phyloP scores from a whole-genome alignment of 1,140 invertebrate species.

The Parasteatoda tepidariorum region DNA sequence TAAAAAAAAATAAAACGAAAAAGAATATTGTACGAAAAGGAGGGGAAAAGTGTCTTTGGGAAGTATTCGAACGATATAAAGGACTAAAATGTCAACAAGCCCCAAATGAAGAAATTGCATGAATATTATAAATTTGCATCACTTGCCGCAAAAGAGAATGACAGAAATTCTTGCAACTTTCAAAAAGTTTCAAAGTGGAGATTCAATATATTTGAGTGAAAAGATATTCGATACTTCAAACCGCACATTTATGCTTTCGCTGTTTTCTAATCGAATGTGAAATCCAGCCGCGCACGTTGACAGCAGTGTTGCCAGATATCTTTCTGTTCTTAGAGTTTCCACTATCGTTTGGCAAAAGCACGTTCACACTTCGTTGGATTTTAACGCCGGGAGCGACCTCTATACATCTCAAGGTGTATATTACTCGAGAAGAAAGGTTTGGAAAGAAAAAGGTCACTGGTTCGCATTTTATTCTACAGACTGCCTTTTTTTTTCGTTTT shows the following conservation, averaged over 20 bases:
- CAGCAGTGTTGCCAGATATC: conserved; percentile 18
- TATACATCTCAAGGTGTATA: conserved; percentile 5
- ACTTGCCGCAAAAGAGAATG: neutral
- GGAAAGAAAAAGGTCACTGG: conserved; percentile 44
- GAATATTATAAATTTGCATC: no score
- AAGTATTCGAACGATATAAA: no score
- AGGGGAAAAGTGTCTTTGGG: no score
- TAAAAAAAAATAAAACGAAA: no score
- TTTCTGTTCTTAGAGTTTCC: conserved; percentile 3
- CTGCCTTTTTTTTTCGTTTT: conserved; percentile 15
- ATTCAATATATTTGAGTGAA: neutral
- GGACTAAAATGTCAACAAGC: no score
- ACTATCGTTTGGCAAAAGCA: conserved; percentile 21
- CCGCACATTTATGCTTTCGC: neutral
- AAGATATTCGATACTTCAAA: conserved; percentile 28
- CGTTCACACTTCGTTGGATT: conserved; percentile 13
- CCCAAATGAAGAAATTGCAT: no score
- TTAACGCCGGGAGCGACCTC: neutral
- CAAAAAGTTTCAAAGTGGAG: neutral
- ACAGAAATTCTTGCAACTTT: neutral
- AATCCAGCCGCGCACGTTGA: conserved; percentile 2
- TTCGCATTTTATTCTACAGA: conserved; percentile 49
- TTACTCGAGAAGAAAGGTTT: neutral
- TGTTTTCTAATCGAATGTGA: conserved; percentile 28
- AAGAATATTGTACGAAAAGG: no score